These are phyloP conservation scores for Drosophila subpulchrella DNA, from an alignment of 1,140 invertebrate genomes.

Conservation along the genomic window DNA sequence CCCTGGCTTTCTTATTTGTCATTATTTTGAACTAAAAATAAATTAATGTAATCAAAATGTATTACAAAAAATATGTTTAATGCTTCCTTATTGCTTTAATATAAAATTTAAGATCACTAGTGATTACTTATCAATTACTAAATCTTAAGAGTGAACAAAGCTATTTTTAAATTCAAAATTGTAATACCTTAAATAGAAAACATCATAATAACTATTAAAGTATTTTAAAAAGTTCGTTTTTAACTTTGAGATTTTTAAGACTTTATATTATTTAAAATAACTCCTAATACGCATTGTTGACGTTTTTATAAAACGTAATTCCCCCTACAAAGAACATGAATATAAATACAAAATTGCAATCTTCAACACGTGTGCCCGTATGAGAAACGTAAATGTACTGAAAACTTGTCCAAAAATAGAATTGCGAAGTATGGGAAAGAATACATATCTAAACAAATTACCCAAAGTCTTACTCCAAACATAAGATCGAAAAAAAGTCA, in stretches of 20 bases:
- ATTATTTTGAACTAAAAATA: neutral
- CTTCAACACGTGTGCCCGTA: constrained; percentile 1
- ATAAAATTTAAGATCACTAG: too few species aligned
- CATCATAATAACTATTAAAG: too few species aligned
- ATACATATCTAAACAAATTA: constrained; percentile 21
- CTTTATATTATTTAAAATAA: too few species aligned
- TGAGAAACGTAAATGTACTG: neutral
- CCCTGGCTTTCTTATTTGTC: constrained; percentile 3
- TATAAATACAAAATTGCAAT: constrained; percentile 16
- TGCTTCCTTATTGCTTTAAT: neutral
- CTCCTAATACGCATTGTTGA: neutral
- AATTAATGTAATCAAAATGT: neutral
- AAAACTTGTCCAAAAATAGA: constrained; percentile 12
- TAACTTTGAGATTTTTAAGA: too few species aligned
- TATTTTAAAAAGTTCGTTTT: too few species aligned
- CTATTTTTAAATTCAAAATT: too few species aligned
- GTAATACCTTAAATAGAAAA: too few species aligned
- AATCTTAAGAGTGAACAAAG: too few species aligned
- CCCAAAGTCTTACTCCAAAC: constrained; percentile 24
- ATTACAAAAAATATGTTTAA: neutral
- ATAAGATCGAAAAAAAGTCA: constrained; percentile 13
- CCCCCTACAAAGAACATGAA: constrained; percentile 6
- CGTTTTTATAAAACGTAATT: neutral
- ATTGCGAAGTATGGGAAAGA: constrained; percentile 1
- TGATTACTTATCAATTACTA: too few species aligned